Conservation (phyloP, 2,888 invertebrate species). For the Exocentrus adspersus region DNA sequence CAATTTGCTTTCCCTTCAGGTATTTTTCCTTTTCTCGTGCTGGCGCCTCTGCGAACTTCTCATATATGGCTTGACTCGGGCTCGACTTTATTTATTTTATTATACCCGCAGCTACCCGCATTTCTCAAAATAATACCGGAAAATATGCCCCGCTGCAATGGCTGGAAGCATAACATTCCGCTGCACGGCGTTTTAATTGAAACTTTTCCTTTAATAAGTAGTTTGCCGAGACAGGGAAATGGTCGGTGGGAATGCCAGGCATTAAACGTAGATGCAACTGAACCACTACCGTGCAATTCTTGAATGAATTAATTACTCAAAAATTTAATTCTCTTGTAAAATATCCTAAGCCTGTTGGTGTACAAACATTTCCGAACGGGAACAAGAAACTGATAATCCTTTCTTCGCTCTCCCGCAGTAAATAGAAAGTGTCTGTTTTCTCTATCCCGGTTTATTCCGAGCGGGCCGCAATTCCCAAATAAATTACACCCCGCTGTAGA, state of each 20-base stretch:
- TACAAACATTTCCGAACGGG: background rate
- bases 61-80: background rate
- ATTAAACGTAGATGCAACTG: too few relatives aligned
- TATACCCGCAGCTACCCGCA: background rate
- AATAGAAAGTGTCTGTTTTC: conserved; percentile 11
- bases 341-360: too few relatives aligned
- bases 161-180: too few relatives aligned
- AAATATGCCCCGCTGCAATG: background rate
- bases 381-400: conserved; percentile 4
- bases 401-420: background rate
- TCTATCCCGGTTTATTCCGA: conserved; percentile 23
- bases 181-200: too few relatives aligned
- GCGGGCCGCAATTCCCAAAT: conserved; percentile 33
- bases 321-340: too few relatives aligned
- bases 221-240: too few relatives aligned
- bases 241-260: too few relatives aligned
- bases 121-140: background rate
- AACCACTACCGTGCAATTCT: too few relatives aligned
- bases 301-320: too few relatives aligned
- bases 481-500: conserved; percentile 29
- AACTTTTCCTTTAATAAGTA: too few relatives aligned
- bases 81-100: background rate
- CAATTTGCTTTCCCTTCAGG: background rate
- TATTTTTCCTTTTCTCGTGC: background rate
- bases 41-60: background rate